A percentile compares a stretch with the other conserved stretches of the same genome.
These are phyloP conservation scores for Arbacia lixula DNA, from an alignment of 53 echinoderm and acorn worm genomes.

Conservation along the genomic window DNA sequence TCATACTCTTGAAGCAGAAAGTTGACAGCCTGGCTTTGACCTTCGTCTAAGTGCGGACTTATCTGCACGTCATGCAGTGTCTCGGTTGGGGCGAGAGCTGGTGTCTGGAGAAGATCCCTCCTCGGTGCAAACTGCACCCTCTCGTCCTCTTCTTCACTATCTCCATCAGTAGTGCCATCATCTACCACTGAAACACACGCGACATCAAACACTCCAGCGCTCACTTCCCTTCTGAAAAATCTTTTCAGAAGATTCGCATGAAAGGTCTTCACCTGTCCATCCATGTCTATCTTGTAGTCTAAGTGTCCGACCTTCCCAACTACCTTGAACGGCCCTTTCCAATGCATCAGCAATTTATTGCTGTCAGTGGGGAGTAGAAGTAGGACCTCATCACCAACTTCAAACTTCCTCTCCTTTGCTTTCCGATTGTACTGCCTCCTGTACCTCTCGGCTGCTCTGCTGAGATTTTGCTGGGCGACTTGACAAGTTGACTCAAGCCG, in stretches of 20 bases:
- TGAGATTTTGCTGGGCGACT: conserved; percentile 60
- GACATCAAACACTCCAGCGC: background rate
- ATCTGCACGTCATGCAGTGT: background rate
- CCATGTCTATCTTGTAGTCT: conserved; percentile 61
- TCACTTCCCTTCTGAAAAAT: conserved; percentile 22
- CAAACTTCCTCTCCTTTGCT: conserved; percentile 65
- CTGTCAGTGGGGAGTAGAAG: conserved; percentile 58
- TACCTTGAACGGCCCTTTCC: conserved; percentile 65
- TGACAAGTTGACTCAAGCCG: conserved; percentile 59
- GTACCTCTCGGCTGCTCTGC: conserved; percentile 51
- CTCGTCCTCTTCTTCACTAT: conserved; percentile 1
- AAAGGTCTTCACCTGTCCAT: conserved; percentile 57
- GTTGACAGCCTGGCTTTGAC: background rate
- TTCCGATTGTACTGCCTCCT: conserved; percentile 60
- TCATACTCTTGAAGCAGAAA: conserved; percentile 14
- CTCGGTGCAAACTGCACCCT: background rate
- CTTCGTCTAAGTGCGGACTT: background rate
- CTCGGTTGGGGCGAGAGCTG: background rate
- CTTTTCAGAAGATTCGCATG: conserved; percentile 74
- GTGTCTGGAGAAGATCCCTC: conserved; percentile 1
- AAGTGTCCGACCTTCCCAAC: conserved; percentile 38
- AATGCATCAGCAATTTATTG: conserved; percentile 58
- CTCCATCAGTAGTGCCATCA: background rate
- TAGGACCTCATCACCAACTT: conserved; percentile 58
- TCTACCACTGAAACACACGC: background rate